Base-by-base conservation (phyloP, 1,140 invertebrate genomes). In the Cydia amplana region DNA sequence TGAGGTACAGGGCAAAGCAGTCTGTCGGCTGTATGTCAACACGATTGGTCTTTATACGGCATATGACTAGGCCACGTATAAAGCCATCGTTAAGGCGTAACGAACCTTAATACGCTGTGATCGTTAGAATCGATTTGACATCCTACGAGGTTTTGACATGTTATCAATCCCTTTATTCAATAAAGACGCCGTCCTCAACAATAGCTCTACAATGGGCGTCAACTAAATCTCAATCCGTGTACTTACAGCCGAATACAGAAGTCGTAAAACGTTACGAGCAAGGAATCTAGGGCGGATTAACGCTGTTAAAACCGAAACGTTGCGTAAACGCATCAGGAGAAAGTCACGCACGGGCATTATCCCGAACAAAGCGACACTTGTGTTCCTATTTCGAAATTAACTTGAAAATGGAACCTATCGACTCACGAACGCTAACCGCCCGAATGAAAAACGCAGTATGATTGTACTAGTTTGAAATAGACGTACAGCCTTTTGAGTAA, bases 251-350 rank as follows among this genome's bases (percentile, higher is more conserved):
- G 65, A 70, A 40, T 64, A 23, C 67, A 73, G 67, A 64, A 60
- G 67, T 72, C 40, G 55, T 46, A 76, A 73, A 76, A 76, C 70
- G 55, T 73, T 76, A 76, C 25, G 74, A 46, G 40, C 51, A 72
- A 78, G 46, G 64, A 76, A 80, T 78, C 72, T 83, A 74, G 80
- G 72, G 72, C 80, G 76, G 46, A 36, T 79, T 79, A 79, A 81
- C 81, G 78, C 70, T 73, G 28, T 55, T 32, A 25, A 74, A 51
- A 74, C 67, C 63, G 49, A 65, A 73, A 32, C 63, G 55, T 83
- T 83, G 80, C 80, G 82, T 74, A 79, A 83, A 76, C 78, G 77
- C 70, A 78, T 73, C 73, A 70, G 74, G 74, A 77, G 80, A 83
- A 83, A 83, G 82, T 82, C 79, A 79, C 76, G 78, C 74, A 74